A percentile compares a stretch with the other conserved stretches of the same genome.
Evolutionary conservation across 2,888 invertebrate species (phyloP).

Genomic region (Ennomos erosarius): DNA sequence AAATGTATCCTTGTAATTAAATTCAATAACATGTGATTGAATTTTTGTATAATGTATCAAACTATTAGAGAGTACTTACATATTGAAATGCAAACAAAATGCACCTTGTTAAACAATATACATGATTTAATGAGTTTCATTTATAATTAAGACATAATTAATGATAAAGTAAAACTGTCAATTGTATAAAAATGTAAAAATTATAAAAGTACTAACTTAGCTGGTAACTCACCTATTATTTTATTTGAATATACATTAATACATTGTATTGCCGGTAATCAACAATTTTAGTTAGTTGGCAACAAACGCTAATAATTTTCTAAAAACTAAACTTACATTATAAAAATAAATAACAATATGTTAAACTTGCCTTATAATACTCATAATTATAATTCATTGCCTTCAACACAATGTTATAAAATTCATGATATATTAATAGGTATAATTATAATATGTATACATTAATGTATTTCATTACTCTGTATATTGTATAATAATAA

Average conservation of each 20-base stretch:
- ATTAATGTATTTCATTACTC: too few relatives aligned
- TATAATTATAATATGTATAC: too few relatives aligned
- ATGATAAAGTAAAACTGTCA: background rate
- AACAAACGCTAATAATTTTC: slow-evolving; percentile 24
- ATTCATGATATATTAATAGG: slow-evolving; percentile 3
- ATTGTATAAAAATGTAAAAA: slow-evolving; percentile 28
- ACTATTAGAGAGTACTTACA: too few relatives aligned
- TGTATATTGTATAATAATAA: background rate
- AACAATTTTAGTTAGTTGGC: slow-evolving; percentile 5
- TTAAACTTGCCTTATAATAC: slow-evolving; percentile 62
- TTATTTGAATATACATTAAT: slow-evolving; percentile 27
- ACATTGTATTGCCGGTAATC: slow-evolving; percentile 22
- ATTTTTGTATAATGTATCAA: too few relatives aligned
- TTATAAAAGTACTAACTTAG: slow-evolving; percentile 35
- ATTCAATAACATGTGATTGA: too few relatives aligned
- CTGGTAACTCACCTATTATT: slow-evolving; percentile 53
- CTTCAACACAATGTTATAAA: slow-evolving; percentile 25
- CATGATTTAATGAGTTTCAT: too few relatives aligned
- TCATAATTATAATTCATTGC: slow-evolving; percentile 25
- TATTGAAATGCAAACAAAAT: too few relatives aligned
- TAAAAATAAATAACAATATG: slow-evolving; percentile 80
- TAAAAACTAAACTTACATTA: slow-evolving; percentile 57
- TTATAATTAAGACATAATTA: too few relatives aligned
- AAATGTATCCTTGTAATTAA: too few relatives aligned
- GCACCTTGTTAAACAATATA: too few relatives aligned